These are phyloP conservation scores for Andrena camellia DNA, from an alignment of 2,888 invertebrate species.

Conservation along the genomic window DNA sequence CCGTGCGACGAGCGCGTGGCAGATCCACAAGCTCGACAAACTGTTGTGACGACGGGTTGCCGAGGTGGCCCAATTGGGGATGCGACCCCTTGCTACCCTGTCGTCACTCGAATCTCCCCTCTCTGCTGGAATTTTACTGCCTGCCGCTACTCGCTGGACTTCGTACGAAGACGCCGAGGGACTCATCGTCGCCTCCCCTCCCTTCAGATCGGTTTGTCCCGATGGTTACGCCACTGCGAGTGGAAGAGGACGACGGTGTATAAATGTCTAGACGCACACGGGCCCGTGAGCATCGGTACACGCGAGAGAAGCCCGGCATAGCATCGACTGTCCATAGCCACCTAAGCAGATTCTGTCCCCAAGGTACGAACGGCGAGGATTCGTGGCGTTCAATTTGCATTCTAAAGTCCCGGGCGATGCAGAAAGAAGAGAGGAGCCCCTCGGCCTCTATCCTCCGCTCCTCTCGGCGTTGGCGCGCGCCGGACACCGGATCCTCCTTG, in stretches of 20 bases:
- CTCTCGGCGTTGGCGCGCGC: conserved; percentile 20
- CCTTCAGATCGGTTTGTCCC: not conserved
- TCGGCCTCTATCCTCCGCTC: not conserved
- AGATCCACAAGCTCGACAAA: no score
- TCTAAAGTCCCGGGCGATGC: conserved; percentile 75
- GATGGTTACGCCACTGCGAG: conserved; percentile 62
- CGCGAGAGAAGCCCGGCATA: conserved; percentile 65
- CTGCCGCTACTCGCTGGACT: no score
- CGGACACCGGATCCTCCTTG: conserved; percentile 35
- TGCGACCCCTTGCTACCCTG: no score
- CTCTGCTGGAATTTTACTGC: no score
- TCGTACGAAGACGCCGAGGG: not conserved
- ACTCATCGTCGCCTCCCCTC: not conserved
- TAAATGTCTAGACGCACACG: conserved; percentile 57
- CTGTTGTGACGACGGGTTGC: no score
- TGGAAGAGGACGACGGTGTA: conserved; percentile 46
- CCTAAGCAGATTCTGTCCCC: conserved; percentile 79
- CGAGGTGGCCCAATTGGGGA: no score
- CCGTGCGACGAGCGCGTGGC: no score
- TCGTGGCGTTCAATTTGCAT: conserved; percentile 79
- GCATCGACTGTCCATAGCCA: conserved; percentile 73
- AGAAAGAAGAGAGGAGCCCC: conserved; percentile 36
- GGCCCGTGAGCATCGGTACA: conserved; percentile 39
- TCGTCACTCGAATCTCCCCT: no score
- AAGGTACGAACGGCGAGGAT: conserved; percentile 74